Evolutionary conservation across 1,140 invertebrate species (phyloP), one percentile per base, ranked within the genome.

Genomic region (Drosophila santomea): DNA sequence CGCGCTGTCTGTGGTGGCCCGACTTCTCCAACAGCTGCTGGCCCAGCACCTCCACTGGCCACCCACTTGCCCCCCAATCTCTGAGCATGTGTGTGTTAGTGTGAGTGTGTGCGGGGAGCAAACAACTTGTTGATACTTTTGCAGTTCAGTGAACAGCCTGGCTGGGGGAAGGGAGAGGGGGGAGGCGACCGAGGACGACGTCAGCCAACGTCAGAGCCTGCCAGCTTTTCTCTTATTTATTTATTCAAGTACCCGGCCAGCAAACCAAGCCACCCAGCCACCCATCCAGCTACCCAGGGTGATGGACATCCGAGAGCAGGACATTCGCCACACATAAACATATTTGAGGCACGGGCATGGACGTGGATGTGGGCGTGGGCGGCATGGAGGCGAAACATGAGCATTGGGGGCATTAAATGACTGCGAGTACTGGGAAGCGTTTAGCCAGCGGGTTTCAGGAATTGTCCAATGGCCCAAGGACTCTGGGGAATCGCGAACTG

Each of bases 111-210:
- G 66, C 45, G 83, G 80, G 89, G 80, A 80, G 80, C 83, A 88
- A 88, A 89, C 83, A 88, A 88, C 84, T 88, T 88, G 84, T 88
- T 88, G 84, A 88, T 88, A 88, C 88, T 88, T 88, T 88, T 69
- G 89, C 84, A 89, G 84, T 89, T 88, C 84, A 84, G 61, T 89
- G 84, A 88, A 89, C 73, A 88, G 79, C 77, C 73, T 71, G 32
- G 28, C 25, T 28, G 5, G 6, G 25, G 52, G 12, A 17, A 14
- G 28, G 38, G 38, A 41, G 68, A 25, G 61, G 32, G 36, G 28
- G 28, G 6, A 28, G 28, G 52, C 1, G 43, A 44, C 63, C 63
- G 23, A 68, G 62, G 59, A 54, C 79, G 60, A 83, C 83, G 84
- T 88, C 81, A 84, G 77, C 78, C 76, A 64, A 84, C 59, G 77